These are phyloP conservation scores for Pseudococcus jackbeardsleyi DNA, from an alignment of 2,888 invertebrate genomes.

Conservation along the genomic window DNA sequence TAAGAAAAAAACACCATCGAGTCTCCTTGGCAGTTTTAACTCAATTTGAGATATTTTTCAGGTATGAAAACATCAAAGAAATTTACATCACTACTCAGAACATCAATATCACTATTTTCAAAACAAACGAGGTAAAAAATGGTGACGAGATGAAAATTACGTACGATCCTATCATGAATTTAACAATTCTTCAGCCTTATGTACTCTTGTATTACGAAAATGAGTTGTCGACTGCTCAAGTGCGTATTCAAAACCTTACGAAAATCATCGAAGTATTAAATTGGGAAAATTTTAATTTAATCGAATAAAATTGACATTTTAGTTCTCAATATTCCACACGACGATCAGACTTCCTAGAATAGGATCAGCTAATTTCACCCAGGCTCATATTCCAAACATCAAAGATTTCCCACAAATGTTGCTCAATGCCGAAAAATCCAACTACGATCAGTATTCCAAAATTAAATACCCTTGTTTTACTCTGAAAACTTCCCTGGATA, in stretches of 20 bases:
- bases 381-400: constrained; percentile 1
- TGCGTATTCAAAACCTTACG: not conserved
- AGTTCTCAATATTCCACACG: constrained; percentile 36
- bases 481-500: not conserved
- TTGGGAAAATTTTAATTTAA: not conserved
- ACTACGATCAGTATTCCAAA: constrained; percentile 43
- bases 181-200: constrained; percentile 39
- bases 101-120: constrained; percentile 14
- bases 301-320: not conserved
- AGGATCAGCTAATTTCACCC: not conserved
- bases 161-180: not conserved
- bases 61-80: constrained; percentile 44
- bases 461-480: constrained; percentile 44
- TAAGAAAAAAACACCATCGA: not conserved
- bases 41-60: constrained; percentile 16
- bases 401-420: constrained; percentile 10
- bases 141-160: not conserved
- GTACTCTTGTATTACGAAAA: constrained; percentile 51
- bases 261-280: not conserved
- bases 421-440: constrained; percentile 20
- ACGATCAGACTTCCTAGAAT: not conserved
- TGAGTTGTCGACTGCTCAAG: constrained; percentile 16
- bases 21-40: not conserved
- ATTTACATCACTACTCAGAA: constrained; percentile 41
- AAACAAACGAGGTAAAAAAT: not conserved